Evolutionary conservation across 2,113 vertebrate genomes (phyloP).

Genomic region (Actinemys pallida): DNA sequence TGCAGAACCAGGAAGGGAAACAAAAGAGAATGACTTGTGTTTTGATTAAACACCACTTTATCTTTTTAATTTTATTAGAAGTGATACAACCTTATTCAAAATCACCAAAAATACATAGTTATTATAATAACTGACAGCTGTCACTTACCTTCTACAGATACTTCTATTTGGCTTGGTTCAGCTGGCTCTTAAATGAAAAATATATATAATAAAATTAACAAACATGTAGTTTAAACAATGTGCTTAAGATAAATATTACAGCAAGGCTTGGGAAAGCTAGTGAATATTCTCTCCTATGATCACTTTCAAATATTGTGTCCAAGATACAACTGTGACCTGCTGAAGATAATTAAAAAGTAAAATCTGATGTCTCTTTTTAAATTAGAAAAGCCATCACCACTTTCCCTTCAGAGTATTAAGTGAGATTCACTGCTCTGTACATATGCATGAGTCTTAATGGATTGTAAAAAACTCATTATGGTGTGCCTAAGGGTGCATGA

Average conservation of each 20-base stretch:
- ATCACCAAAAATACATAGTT: background rate
- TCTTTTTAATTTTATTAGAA: background rate
- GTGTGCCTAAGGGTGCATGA: background rate
- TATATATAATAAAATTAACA: background rate
- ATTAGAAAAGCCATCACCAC: background rate
- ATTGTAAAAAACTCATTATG: accelerated
- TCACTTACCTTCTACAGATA: conserved; percentile 71
- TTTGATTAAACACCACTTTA: background rate
- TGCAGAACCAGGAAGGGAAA: background rate
- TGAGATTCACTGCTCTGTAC: background rate
- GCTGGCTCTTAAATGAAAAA: conserved; percentile 72
- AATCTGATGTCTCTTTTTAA: background rate
- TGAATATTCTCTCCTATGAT: background rate
- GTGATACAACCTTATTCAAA: background rate
- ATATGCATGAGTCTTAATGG: background rate
- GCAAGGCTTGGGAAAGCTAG: background rate
- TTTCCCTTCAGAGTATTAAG: background rate
- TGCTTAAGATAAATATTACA: background rate
- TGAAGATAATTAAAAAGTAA: background rate
- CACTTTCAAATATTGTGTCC: background rate
- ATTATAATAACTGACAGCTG: background rate
- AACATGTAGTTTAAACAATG: background rate
- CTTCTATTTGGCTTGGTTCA: conserved; percentile 72
- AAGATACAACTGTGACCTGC: background rate
- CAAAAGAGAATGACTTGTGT: background rate